phyloP scores from a whole-genome alignment of 1,140 invertebrate genomes.

The Lordiphosa collinella region DNA sequence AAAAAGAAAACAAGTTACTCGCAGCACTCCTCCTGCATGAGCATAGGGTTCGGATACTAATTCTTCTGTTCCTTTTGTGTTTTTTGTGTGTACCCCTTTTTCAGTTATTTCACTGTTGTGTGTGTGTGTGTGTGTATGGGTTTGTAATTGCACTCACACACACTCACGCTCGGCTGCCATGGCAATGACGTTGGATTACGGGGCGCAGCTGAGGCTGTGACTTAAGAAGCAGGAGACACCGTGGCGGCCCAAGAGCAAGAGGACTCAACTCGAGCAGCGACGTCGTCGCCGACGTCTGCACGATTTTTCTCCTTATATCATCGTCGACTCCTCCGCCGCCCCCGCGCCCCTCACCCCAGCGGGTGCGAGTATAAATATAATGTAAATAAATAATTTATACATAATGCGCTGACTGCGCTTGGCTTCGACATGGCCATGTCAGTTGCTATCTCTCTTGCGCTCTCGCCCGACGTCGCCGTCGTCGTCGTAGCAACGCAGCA shows the following conservation, averaged over 20 bases:
- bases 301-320: slow-evolving; percentile 8
- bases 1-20: slow-evolving; percentile 1
- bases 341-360: slow-evolving; percentile 6
- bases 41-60: slow-evolving; percentile 7
- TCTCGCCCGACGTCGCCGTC: slow-evolving; percentile 15
- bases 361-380: slow-evolving; percentile 54
- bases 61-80: slow-evolving; percentile 14
- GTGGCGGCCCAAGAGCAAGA: slow-evolving; percentile 25
- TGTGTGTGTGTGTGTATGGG: slow-evolving; percentile 7
- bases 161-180: slow-evolving; percentile 8
- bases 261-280: not conserved
- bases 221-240: slow-evolving; percentile 32
- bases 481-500: slow-evolving; percentile 36
- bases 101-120: slow-evolving; percentile 4
- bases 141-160: slow-evolving; percentile 21
- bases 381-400: slow-evolving; percentile 76
- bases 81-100: slow-evolving; percentile 14
- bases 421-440: slow-evolving; percentile 19
- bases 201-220: slow-evolving; percentile 9
- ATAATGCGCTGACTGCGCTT: slow-evolving; percentile 54
- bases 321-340: not conserved
- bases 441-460: slow-evolving; percentile 23
- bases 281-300: slow-evolving; percentile 4
- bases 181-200: slow-evolving; percentile 13
- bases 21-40: slow-evolving; percentile 1